Evolutionary conservation across 2,113 vertebrate genomes (phyloP).

Genomic region (Ellobius talpinus): DNA sequence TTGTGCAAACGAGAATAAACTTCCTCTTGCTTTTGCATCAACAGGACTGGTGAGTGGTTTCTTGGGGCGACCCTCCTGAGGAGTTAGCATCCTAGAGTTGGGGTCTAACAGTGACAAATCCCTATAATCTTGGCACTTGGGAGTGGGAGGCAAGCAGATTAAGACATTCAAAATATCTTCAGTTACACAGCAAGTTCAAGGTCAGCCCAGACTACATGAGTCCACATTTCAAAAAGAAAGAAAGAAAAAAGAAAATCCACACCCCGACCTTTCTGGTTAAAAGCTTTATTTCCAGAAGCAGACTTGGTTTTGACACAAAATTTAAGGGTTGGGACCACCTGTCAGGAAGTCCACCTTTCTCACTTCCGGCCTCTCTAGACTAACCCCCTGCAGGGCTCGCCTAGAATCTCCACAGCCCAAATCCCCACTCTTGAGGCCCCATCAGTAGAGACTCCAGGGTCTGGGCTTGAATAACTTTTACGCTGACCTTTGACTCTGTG

Average conservation of each 20-base stretch:
- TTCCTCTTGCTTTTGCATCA: too few species aligned
- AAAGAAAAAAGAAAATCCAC: background rate
- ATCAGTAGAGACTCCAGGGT: background rate
- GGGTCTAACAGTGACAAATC: background rate
- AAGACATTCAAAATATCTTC: background rate
- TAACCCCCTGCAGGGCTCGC: background rate
- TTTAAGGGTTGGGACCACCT: background rate
- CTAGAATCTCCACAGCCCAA: background rate
- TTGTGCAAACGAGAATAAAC: too few species aligned
- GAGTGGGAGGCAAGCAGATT: background rate
- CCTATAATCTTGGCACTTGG: background rate
- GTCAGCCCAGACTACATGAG: background rate
- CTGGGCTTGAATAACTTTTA: background rate
- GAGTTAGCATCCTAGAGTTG: too few species aligned
- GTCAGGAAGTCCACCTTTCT: background rate
- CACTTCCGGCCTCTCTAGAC: background rate
- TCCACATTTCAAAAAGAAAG: background rate
- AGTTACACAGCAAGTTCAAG: background rate
- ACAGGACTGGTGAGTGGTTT: too few species aligned
- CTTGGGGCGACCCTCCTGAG: too few species aligned
- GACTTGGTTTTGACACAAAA: slow-evolving; percentile 47
- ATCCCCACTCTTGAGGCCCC: rapidly evolving
- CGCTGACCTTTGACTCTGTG: background rate
- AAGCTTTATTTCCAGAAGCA: slow-evolving; percentile 77
- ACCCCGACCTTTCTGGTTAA: background rate